Evolutionary conservation across 2,888 invertebrate genomes (phyloP).

Genomic region (Acanthoscelides obtectus): DNA sequence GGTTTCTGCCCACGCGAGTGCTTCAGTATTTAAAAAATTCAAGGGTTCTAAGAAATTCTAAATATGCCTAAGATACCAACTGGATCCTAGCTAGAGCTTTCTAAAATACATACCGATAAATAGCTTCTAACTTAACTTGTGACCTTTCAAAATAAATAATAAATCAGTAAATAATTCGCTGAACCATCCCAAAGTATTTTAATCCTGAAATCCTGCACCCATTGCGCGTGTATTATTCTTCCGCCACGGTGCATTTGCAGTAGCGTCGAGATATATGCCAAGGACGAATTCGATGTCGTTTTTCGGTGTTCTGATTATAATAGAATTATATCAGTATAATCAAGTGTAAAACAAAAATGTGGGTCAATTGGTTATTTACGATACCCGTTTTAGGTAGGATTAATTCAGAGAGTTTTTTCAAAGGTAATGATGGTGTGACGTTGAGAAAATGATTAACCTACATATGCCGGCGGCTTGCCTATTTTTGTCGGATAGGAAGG

Average conservation of each 20-base stretch:
- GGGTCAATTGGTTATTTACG: slow-evolving; percentile 9
- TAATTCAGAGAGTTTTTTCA: not conserved
- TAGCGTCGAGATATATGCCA: slow-evolving; percentile 10
- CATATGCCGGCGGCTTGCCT: too few relatives aligned
- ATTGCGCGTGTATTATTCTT: not conserved
- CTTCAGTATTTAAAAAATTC: too few relatives aligned
- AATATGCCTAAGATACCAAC: too few relatives aligned
- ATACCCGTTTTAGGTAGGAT: not conserved
- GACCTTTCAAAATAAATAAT: not conserved
- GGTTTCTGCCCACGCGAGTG: too few relatives aligned
- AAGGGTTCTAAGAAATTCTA: too few relatives aligned
- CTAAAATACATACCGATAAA: not conserved
- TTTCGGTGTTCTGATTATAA: slow-evolving; percentile 17
- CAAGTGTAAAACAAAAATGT: slow-evolving; percentile 10
- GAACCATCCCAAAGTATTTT: not conserved
- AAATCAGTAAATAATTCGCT: not conserved
- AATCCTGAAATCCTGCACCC: not conserved
- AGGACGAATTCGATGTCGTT: slow-evolving; percentile 7
- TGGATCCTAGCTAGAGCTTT: too few relatives aligned
- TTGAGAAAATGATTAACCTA: not conserved
- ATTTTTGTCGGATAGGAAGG: too few relatives aligned
- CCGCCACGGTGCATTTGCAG: not conserved
- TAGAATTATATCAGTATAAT: slow-evolving; percentile 20
- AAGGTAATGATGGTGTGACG: not conserved
- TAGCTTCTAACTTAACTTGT: not conserved